Evolutionary conservation across 1,140 invertebrate species (phyloP), one percentile per base, ranked within the genome.

Genomic region (Cepaea nemoralis): DNA sequence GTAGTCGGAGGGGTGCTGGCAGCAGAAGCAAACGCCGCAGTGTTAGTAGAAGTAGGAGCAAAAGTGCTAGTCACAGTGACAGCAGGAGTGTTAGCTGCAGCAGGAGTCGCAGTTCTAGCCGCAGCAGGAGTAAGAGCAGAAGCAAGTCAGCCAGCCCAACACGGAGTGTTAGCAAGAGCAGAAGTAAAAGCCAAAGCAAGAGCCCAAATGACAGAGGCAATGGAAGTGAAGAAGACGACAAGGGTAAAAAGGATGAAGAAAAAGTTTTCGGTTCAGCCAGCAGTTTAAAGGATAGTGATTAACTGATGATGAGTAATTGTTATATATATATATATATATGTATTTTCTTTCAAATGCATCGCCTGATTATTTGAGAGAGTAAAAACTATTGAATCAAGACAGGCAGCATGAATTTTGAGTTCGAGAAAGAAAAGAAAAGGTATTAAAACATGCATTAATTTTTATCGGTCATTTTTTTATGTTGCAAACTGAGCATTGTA

Each of bases 261-360:
- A 91, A 92, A 79, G 92, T 92, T 80, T 92, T 92, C 83, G 92
- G 92, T 39, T 89, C 90, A 73, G 89, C 86, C 24, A 90, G 90
- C 83, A 87, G 87, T 79, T n/a, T n/a, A n/a, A n/a, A n/a, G n/a
- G 86, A 88, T 33, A 85, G 83, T 85, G 78, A 81, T 69, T 85
- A 59, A 81, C n/a, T n/a, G n/a, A n/a, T n/a, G n/a, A n/a, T n/a
- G n/a, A n/a, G n/a, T n/a, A n/a, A n/a, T n/a, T n/a, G n/a, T n/a
- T n/a, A n/a, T n/a, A n/a, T n/a, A n/a, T n/a, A n/a, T n/a, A n/a
- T n/a, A n/a, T n/a, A n/a, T n/a, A n/a, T n/a, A n/a, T n/a, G n/a
- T n/a, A n/a, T n/a, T n/a, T n/a, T n/a, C n/a, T n/a, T n/a, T n/a
- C n/a, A n/a, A n/a, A n/a, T n/a, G n/a, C n/a, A n/a, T n/a, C n/a